Percentiles rank a stretch among this genome's conserved stretches.
Conservation (phyloP, 23 tunicate species). For the Ascidia mentula region DNA sequence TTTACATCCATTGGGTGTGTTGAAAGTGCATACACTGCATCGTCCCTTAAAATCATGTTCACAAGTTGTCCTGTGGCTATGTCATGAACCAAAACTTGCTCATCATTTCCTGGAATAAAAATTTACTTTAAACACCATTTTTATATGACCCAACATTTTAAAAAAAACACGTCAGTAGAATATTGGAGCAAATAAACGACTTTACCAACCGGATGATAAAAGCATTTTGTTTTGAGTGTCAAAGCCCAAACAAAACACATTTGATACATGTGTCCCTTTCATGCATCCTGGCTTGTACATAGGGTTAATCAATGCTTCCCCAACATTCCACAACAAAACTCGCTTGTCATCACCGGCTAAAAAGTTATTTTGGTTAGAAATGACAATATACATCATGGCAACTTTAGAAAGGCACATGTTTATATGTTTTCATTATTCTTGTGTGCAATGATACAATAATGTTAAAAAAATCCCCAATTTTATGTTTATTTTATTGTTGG, state of each 20-base stretch:
- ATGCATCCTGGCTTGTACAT: conserved; percentile 56
- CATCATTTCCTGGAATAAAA: conserved; percentile 58
- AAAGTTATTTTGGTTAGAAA: not conserved
- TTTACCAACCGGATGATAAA: conserved; percentile 87
- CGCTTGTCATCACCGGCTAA: conserved; percentile 89
- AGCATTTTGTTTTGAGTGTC: conserved; percentile 29
- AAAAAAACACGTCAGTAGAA: too few species aligned
- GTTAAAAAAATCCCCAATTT: too few species aligned
- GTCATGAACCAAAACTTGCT: conserved; percentile 70
- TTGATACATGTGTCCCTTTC: conserved; percentile 72
- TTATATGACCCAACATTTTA: not conserved
- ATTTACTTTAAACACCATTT: not conserved
- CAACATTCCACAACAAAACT: conserved; percentile 71
- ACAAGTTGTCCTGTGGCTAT: conserved; percentile 33
- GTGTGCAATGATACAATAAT: too few species aligned
- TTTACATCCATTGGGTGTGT: conserved; percentile 42
- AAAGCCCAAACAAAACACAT: conserved; percentile 75
- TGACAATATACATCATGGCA: not conserved
- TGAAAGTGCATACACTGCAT: conserved; percentile 63
- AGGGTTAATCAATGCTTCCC: conserved; percentile 18
- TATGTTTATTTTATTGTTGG: too few species aligned
- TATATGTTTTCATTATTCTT: too few species aligned
- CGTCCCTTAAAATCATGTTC: conserved; percentile 40
- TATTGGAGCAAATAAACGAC: too few species aligned
- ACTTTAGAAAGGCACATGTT: too few species aligned